Evolutionary conservation across 2,797 vertebrate genomes (phyloP), one percentile per base, ranked within the genome.

Genomic region (Darevskia mixta): DNA sequence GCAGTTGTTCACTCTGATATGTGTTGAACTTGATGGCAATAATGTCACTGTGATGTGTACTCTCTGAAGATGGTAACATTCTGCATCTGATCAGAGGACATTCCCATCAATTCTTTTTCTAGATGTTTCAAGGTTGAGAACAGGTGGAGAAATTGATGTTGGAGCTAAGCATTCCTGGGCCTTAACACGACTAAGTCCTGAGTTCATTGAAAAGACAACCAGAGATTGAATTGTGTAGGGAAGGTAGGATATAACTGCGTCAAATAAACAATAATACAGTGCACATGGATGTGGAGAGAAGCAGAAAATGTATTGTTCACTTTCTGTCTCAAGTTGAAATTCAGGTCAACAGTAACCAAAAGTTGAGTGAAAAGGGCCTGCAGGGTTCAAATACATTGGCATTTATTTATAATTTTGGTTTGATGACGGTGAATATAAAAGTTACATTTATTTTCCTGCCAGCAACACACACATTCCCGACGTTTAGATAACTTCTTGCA

Each of bases 271-370:
- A 61, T 20, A 61, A 61, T 64, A 64, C 17, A 7, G 61, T 64
- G 61, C 20, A 61, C 20, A 23, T 23, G 9, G 91, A 92, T 94
- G 93, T 90, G 89, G 89, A 38, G 71, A 35, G n/a, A 32, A 32
- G n/a, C n/a, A 73, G 32, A 73, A 73, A 73, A 32, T 15, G 6
- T 6, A 35, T 35, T 92, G 94, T 94, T 92, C 92, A 92, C 90
- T 88, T 94, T 86, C 92, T 92, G 91, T 93, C 93, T 88, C 73
- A 92, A 94, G 94, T 95, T 95, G 91, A 93, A 38, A 91, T 94
- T 89, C 87, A 92, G 95, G 93, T 94, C 92, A 92, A 85, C 43
- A 91, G 86, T 90, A 93, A 90, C 82, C 90, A 90, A 88, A 93
- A 61, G 35, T 1, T 83, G 78, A 69, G 80, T 76, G 86, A 75